These are phyloP conservation scores for Encarsia formosa DNA, from an alignment of 2,888 invertebrate species.

Conservation along the genomic window DNA sequence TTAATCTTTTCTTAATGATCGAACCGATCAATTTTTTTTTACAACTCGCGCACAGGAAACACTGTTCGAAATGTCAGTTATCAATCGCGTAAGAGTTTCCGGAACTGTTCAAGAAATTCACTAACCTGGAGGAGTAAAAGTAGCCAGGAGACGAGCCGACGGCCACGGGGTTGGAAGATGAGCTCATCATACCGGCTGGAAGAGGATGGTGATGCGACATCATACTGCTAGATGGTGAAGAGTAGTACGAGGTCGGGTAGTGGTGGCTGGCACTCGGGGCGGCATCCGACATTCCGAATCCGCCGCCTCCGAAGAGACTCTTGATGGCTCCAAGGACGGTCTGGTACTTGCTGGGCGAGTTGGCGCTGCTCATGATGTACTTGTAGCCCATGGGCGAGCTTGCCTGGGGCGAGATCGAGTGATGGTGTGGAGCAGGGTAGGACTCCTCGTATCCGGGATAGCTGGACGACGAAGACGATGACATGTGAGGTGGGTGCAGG, in stretches of 20 bases:
- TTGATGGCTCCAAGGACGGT: constrained; percentile 23
- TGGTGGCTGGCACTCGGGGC: constrained; percentile 17
- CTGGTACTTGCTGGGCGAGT: constrained; percentile 15
- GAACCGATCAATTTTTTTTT: no score
- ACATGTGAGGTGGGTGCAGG: not conserved
- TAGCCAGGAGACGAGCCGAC: constrained; percentile 1
- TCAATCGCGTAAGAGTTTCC: no score
- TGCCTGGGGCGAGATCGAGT: no score
- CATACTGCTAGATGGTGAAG: no score
- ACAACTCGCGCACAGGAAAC: no score
- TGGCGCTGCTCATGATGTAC: constrained; percentile 16
- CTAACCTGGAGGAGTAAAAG: constrained; percentile 18
- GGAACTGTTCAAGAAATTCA: not conserved
- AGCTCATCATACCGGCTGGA: not conserved
- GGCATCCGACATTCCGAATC: not conserved
- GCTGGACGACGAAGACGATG: not conserved
- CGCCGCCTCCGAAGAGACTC: constrained; percentile 19
- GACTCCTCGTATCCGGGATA: not conserved
- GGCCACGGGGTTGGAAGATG: not conserved
- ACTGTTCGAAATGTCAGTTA: no score
- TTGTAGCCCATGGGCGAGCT: constrained; percentile 15
- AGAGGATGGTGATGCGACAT: not conserved
- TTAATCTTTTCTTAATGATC: no score
- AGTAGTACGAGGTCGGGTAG: constrained; percentile 4
- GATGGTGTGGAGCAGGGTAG: not conserved